Evolutionary conservation across 1,140 invertebrate species (phyloP).

Genomic region (Centruroides sculpturatus): DNA sequence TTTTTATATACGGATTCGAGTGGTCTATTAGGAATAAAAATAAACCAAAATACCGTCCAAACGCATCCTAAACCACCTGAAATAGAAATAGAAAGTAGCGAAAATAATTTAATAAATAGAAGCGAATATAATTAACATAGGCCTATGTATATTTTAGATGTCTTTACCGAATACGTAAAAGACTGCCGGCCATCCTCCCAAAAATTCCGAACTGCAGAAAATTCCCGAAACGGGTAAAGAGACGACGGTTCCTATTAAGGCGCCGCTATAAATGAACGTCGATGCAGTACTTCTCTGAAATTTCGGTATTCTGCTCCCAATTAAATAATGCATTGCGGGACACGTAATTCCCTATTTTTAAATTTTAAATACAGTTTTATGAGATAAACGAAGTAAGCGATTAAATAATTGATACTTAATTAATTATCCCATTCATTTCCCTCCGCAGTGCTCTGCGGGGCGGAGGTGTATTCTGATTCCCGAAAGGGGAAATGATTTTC

Average conservation of each 20-base stretch:
- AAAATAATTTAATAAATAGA: too few species aligned
- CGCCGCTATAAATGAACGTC: conserved; percentile 17
- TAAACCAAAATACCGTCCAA: too few species aligned
- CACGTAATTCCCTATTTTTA: conserved; percentile 23
- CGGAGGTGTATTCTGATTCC: too few species aligned
- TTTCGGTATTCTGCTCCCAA: conserved; percentile 22
- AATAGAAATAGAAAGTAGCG: neutral
- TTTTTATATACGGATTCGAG: too few species aligned
- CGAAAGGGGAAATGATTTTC: too few species aligned
- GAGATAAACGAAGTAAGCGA: neutral
- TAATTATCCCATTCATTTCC: too few species aligned
- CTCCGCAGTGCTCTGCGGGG: too few species aligned
- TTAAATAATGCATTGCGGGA: conserved; percentile 28
- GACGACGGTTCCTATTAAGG: conserved; percentile 24
- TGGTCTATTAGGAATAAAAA: too few species aligned
- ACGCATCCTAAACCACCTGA: too few species aligned
- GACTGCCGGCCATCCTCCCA: conserved; percentile 49
- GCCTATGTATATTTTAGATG: too few species aligned
- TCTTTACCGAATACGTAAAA: conserved; percentile 49
- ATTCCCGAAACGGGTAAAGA: conserved; percentile 20
- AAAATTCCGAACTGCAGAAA: conserved; percentile 31
- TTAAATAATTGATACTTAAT: neutral
- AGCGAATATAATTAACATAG: too few species aligned
- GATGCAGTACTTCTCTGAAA: conserved; percentile 10
- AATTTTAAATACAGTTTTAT: neutral